These are phyloP conservation scores for Caenorhabditis sinica DNA, from an alignment of 2,888 invertebrate species.

Conservation along the genomic window DNA sequence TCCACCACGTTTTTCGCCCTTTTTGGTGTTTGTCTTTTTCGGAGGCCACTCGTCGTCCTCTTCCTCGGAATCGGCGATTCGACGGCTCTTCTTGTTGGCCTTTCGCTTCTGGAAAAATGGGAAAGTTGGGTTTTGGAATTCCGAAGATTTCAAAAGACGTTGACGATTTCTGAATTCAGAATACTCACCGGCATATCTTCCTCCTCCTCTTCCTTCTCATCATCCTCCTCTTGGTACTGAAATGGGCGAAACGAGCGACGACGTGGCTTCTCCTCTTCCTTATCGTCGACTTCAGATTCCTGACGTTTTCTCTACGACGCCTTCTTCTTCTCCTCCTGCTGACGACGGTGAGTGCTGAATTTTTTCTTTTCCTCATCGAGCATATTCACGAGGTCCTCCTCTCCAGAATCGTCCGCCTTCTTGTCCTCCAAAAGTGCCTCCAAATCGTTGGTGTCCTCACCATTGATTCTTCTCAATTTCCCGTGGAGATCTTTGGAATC, in stretches of 20 bases:
- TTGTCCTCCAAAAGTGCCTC: not conserved
- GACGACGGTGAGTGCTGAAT: conserved; percentile 8
- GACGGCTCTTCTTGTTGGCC: not conserved
- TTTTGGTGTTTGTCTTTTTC: not conserved
- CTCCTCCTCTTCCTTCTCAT: not conserved
- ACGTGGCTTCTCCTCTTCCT: not conserved
- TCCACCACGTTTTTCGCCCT: too few species aligned
- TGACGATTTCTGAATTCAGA: too few species aligned
- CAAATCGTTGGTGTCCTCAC: not conserved
- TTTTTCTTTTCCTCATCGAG: conserved; percentile 10
- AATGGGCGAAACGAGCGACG: not conserved
- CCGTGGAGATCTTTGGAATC: not conserved
- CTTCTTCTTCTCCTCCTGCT: conserved; percentile 9
- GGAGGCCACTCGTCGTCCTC: not conserved
- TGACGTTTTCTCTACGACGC: not conserved
- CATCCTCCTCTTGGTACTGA: not conserved
- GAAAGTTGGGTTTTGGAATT: too few species aligned
- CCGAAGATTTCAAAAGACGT: not conserved
- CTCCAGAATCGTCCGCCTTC: not conserved
- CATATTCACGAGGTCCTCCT: not conserved
- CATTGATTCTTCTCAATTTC: not conserved
- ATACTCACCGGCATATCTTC: not conserved
- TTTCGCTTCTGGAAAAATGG: not conserved
- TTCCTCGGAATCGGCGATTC: not conserved
- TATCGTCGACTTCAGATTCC: not conserved